phyloP scores from a whole-genome alignment of 2,113 vertebrate genomes.

The Cettia cetti region DNA sequence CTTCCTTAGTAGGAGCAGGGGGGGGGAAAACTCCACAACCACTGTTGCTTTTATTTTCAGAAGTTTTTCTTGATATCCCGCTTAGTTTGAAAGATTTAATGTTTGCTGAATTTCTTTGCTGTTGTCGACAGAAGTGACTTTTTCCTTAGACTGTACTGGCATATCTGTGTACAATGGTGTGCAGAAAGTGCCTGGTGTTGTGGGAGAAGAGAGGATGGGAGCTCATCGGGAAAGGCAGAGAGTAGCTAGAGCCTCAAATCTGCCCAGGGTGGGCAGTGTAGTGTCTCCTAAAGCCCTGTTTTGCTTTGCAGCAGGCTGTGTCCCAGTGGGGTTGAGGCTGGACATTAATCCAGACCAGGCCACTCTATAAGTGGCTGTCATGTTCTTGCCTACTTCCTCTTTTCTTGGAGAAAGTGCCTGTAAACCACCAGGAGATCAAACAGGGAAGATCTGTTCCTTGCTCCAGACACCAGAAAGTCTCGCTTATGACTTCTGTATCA shows the following conservation, averaged over 20 bases:
- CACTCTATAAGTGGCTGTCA: fast-evolving
- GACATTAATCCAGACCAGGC: no score
- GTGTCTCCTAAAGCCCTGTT: background rate
- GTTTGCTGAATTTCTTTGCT: background rate
- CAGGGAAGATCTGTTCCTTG: background rate
- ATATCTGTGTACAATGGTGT: fast-evolving
- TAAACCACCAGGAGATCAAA: background rate
- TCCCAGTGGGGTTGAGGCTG: background rate
- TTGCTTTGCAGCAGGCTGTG: background rate
- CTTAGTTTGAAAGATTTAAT: background rate
- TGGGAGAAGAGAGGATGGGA: background rate
- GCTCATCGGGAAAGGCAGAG: background rate
- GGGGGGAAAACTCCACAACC: background rate
- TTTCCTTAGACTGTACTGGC: background rate
- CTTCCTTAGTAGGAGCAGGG: background rate
- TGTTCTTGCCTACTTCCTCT: background rate
- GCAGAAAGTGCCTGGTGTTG: fast-evolving
- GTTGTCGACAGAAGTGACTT: background rate
- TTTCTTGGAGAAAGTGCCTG: background rate
- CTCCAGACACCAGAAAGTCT: background rate
- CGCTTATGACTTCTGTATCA: background rate
- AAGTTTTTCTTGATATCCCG: background rate
- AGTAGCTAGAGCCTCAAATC: background rate
- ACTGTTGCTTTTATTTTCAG: background rate
- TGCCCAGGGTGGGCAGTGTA: fast-evolving